A percentile compares a stretch with the other conserved stretches of the same genome.
Conservation (phyloP, 2,888 invertebrate genomes). For the Alloplasta piceator region DNA sequence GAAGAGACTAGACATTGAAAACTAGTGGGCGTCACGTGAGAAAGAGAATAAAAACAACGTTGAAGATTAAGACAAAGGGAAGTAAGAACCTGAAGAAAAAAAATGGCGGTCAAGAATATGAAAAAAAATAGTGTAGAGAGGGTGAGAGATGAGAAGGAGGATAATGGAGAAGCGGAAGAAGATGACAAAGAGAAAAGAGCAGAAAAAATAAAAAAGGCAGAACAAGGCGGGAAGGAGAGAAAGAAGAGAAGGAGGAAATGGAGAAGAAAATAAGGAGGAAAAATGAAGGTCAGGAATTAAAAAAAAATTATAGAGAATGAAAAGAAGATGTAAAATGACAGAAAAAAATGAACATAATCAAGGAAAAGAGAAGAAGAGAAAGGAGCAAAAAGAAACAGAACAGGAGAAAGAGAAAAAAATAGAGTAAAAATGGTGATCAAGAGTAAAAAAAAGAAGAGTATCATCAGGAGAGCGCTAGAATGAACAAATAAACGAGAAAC, state of each 20-base stretch:
- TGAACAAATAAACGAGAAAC: neutral
- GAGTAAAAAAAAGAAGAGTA: no score
- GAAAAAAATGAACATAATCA: neutral
- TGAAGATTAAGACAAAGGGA: neutral
- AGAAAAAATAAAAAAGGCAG: no score
- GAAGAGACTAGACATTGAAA: constrained; percentile 4
- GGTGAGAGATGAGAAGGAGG: no score
- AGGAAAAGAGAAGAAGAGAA: neutral
- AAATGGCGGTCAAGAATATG: no score
- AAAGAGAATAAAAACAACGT: no score
- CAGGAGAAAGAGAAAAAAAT: neutral
- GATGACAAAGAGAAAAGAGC: neutral
- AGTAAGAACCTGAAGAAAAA: neutral
- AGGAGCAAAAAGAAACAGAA: neutral
- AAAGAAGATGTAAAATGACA: neutral
- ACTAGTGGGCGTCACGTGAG: neutral
- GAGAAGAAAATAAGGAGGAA: no score
- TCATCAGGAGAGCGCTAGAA: neutral
- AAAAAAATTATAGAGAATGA: neutral
- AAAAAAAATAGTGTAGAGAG: no score
- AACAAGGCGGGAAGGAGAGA: no score
- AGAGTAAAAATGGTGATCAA: no score
- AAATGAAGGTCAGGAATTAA: no score
- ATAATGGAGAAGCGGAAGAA: neutral
- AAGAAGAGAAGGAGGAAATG: no score